Conservation (phyloP, 1,140 invertebrate species). For the Cherax destructor region DNA sequence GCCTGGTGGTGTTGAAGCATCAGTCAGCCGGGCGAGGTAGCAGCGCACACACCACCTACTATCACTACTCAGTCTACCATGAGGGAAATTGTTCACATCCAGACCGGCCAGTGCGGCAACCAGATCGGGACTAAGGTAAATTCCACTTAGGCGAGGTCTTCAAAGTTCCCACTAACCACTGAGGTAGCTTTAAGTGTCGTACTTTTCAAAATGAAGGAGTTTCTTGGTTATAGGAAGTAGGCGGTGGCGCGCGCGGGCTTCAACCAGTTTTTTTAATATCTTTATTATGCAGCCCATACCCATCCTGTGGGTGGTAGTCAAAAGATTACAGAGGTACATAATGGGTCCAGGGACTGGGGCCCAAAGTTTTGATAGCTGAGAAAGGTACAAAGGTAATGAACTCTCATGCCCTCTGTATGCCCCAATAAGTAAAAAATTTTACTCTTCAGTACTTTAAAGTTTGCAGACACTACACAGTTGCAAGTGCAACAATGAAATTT, state of each 20-base stretch:
- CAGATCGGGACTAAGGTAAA: slow-evolving; percentile 62
- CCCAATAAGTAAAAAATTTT: no score
- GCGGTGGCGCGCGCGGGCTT: slow-evolving; percentile 39
- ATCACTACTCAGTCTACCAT: background rate
- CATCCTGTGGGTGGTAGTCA: no score
- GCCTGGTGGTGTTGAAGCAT: background rate
- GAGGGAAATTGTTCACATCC: slow-evolving; percentile 63
- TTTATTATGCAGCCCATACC: no score
- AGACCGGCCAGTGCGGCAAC: slow-evolving; percentile 62
- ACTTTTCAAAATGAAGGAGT: background rate
- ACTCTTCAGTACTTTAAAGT: no score
- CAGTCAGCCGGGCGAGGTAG: slow-evolving; percentile 5
- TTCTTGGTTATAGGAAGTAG: slow-evolving; percentile 9
- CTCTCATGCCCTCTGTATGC: no score
- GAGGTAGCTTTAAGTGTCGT: background rate
- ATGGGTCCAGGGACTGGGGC: no score
- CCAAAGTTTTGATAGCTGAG: no score
- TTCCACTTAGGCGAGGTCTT: background rate
- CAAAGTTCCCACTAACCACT: background rate
- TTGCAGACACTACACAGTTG: no score
- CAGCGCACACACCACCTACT: background rate
- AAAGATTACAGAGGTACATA: no score
- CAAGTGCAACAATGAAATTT: no score
- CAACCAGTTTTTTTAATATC: no score
- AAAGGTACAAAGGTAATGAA: no score